Evolutionary conservation across 2,888 invertebrate species (phyloP), one percentile per base, ranked within the genome.

Genomic region (Temnothorax rugatulus): DNA sequence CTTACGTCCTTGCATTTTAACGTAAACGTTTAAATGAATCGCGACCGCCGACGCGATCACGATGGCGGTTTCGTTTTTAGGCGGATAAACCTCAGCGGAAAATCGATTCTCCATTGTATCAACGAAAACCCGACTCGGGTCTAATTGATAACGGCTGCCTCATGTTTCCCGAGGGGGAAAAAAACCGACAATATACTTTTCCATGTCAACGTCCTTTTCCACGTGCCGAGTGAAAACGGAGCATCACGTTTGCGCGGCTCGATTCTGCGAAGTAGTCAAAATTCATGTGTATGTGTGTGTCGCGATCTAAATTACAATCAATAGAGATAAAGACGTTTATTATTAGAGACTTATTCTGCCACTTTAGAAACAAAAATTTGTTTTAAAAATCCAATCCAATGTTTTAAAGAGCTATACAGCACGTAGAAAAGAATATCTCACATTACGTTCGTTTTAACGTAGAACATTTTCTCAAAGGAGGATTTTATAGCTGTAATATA

Each of bases 151-250:
- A 54, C 69, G 15, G 11, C 15, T 18, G 15, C 29, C 38, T 61
- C 41, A 1, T 13, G 68, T 77, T 13, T 41, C 29, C 11, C 34
- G 41, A 18, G 18, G 7, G 41, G 0, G 18, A 38, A 68, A 50
- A 38, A 15, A 25, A 13, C 41, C 25, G 8, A 18, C 25, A 21
- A 4, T 41, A 21, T 57, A 7, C 29, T 44, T 44, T 61, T 34
- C 29, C 29, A 8, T 4, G 61, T 47, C 59, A 61, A 34, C 15
- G 64, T 47, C 21, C 25, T 18, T 18, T 57, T 57, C 11, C 52
- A 52, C 25, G 38, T 54, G 68, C 54, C 68, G 15, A 25, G 52
- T 41, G 76, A 41, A 68, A 76, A 68, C 21, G 77, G 69, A 41
- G 18, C 41, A 25, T 69, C 61, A 52, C 21, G 29, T 29, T 54